Evolutionary conservation across 2,888 invertebrate species (phyloP), one percentile per base, ranked within the genome.

Genomic region (Aspidiotus destructor): DNA sequence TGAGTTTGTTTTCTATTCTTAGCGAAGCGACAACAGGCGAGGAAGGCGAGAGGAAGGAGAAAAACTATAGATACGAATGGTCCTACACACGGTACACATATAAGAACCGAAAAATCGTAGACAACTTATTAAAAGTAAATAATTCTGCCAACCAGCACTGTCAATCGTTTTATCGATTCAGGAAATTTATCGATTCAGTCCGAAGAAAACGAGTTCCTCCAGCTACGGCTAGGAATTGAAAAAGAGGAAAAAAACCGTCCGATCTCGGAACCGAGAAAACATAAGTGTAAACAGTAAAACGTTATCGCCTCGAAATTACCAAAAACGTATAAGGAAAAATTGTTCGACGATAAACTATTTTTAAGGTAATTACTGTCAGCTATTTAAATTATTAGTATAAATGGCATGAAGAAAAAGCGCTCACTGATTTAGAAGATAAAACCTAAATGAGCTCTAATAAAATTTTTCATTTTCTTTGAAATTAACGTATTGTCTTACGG

Each of bases 71-170:
- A 48, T 13, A 6, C 10, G 48, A 48, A 48, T 13, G n/a, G n/a
- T 48, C 48, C 11, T 11, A 48, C 10, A 48, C 48, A 6, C 6
- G n/a, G n/a, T n/a, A n/a, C n/a, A n/a, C n/a, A n/a, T n/a, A n/a
- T n/a, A n/a, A n/a, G 48, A 48, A 48, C 48, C 48, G 11, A n/a
- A 28, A 48, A 48, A 48, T 48, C 2, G 48, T 48, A 54, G 52
- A 63, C 63, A 63, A 63, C 63, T 63, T 54, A 63, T 63, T 63
- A 63, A 63, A 63, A 63, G 63, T 63, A 55, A 63, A 63, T 63
- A 63, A 63, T 63, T 63, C 63, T 17, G 55, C 54, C 17, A 17
- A n/a, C 57, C n/a, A 57, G 16, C 15, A 16, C 1, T 41, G 54
- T 53, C 41, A 52, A n/a, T 63, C 28, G 28, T 53, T 41, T 62